phyloP scores from a whole-genome alignment of 2,888 invertebrate genomes.

The Spialia ferax region DNA sequence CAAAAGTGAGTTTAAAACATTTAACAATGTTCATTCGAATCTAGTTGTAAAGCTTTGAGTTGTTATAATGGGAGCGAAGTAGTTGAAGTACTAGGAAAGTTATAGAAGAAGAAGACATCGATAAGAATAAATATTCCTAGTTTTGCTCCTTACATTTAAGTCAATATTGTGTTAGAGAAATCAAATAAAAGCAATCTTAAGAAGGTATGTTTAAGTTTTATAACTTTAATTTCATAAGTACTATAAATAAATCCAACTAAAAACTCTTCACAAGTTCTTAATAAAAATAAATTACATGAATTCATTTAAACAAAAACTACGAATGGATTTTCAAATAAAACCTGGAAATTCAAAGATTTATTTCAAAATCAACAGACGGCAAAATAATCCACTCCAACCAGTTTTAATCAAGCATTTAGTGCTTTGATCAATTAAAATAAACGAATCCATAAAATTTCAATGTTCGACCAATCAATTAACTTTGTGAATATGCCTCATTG shows the following conservation, averaged over 20 bases:
- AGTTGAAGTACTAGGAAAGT: too few relatives aligned
- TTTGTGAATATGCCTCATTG: constrained; percentile 10
- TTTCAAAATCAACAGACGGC: constrained; percentile 3
- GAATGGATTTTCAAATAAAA: neutral
- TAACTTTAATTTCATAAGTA: too few relatives aligned
- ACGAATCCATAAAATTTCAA: constrained; percentile 13
- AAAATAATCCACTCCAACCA: constrained; percentile 8
- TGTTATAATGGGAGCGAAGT: neutral
- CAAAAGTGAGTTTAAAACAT: neutral
- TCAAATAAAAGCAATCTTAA: too few relatives aligned
- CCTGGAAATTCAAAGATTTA: neutral
- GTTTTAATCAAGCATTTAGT: constrained; percentile 6
- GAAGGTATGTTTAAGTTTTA: too few relatives aligned
- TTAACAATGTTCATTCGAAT: neutral
- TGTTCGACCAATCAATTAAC: neutral
- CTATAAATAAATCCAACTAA: too few relatives aligned
- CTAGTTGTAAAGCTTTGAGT: neutral
- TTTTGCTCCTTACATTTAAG: too few relatives aligned
- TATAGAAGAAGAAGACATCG: too few relatives aligned
- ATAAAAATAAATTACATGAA: neutral
- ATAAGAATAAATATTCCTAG: too few relatives aligned
- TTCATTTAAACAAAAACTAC: neutral
- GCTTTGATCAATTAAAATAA: constrained; percentile 11
- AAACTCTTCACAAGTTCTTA: neutral
- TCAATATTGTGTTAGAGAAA: too few relatives aligned